These are phyloP conservation scores for Oscarella lobularis DNA, from an alignment of 37 sponge, comb jelly and placozoan species.

Conservation along the genomic window DNA sequence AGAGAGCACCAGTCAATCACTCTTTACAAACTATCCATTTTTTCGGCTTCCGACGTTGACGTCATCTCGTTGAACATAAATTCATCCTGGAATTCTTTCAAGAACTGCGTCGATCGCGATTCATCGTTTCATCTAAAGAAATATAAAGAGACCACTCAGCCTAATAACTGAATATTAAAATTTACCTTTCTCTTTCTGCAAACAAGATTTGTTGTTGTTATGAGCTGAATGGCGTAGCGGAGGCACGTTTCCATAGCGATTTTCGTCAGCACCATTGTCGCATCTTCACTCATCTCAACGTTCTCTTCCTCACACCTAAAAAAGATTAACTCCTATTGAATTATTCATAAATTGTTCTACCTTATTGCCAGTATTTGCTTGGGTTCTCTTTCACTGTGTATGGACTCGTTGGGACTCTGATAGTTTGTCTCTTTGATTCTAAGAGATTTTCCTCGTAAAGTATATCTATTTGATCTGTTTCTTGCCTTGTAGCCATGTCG, in stretches of 20 bases:
- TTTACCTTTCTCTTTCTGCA: constrained; percentile 85
- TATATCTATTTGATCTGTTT: too few species aligned
- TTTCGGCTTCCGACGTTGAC: too few species aligned
- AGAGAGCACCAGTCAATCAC: too few species aligned
- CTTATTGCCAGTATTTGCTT: constrained; percentile 84
- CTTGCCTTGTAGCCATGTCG: too few species aligned
- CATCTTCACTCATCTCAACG: constrained; percentile 95
- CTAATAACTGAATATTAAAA: neutral
- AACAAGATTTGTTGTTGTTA: constrained; percentile 78
- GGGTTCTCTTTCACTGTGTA: constrained; percentile 81
- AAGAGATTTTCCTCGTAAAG: too few species aligned
- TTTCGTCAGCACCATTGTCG: constrained; percentile 71
- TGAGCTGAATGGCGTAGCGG: constrained; percentile 94
- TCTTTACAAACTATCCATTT: too few species aligned
- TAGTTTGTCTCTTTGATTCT: constrained; percentile 92
- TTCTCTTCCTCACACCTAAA: constrained; percentile 99
- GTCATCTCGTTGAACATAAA: constrained; percentile 57
- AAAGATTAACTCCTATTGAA: too few species aligned
- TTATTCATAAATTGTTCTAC: too few species aligned
- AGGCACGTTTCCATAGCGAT: constrained; percentile 92
- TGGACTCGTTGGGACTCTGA: constrained; percentile 82
- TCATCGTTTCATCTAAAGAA: too few species aligned
- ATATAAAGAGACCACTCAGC: too few species aligned
- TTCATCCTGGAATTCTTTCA: constrained; percentile 69
- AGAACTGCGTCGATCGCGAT: constrained; percentile 77